Evolutionary conservation across 2,113 vertebrate genomes (phyloP).

Genomic region (Scomber colias): DNA sequence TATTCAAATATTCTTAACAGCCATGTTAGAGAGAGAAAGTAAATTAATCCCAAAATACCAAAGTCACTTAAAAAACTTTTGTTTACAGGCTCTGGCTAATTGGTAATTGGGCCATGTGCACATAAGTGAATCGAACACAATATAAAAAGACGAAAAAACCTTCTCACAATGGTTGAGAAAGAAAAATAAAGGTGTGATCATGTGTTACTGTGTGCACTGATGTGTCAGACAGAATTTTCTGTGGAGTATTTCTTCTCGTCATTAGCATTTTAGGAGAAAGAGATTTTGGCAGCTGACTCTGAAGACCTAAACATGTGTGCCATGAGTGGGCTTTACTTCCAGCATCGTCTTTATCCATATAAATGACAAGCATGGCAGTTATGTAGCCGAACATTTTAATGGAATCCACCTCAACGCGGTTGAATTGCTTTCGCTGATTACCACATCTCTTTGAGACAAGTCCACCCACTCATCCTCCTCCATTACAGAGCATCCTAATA

Average conservation of each 20-base stretch:
- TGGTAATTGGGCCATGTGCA: neutral
- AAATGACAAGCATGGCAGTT: constrained; percentile 14
- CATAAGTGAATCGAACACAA: neutral
- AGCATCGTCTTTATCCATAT: neutral
- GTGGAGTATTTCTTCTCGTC: constrained; percentile 6
- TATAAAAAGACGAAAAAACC: neutral
- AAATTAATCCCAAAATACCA: neutral
- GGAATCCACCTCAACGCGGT: constrained; percentile 32
- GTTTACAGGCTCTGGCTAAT: neutral
- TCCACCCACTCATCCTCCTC: constrained; percentile 33
- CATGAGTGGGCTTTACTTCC: constrained; percentile 9
- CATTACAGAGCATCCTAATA: constrained; percentile 32
- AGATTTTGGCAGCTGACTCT: neutral
- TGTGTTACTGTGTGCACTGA: neutral
- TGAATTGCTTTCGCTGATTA: constrained; percentile 52
- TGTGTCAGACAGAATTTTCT: constrained; percentile 14
- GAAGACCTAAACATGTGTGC: neutral
- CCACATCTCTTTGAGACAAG: constrained; percentile 26
- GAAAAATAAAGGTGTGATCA: neutral
- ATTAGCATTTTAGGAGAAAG: constrained; percentile 25
- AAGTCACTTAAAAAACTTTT: neutral
- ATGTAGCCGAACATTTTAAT: neutral
- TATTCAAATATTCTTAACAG: neutral
- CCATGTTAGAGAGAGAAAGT: neutral
- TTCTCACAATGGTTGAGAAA: neutral